phyloP scores from a whole-genome alignment of 2,113 vertebrate species.

The Tragelaphus imberbis region DNA sequence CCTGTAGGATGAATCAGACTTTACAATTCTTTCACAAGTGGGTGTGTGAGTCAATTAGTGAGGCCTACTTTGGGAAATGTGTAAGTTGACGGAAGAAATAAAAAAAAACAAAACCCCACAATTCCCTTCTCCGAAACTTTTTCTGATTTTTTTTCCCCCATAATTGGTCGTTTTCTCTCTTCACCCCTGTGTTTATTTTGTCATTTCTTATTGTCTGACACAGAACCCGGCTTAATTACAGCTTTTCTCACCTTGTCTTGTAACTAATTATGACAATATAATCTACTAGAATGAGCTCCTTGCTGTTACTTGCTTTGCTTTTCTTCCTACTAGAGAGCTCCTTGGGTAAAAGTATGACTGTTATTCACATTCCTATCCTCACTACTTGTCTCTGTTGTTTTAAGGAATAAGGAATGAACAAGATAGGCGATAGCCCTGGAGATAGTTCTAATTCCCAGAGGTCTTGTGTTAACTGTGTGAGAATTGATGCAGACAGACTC shows the following conservation, averaged over 20 bases:
- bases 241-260: background rate
- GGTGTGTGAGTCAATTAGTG: constrained; percentile 7
- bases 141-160: background rate
- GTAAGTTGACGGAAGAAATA: background rate
- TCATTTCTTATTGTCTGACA: background rate
- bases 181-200: background rate
- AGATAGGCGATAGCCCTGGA: background rate
- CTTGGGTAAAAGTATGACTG: background rate
- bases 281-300: background rate
- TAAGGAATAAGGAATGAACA: background rate
- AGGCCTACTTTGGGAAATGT: background rate
- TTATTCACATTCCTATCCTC: background rate
- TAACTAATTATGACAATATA: background rate
- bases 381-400: background rate
- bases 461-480: background rate
- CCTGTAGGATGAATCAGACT: background rate
- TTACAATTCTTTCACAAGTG: background rate
- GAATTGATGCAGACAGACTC: background rate
- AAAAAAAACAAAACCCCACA: background rate
- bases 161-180: background rate
- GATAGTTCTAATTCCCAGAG: background rate
- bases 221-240: background rate
- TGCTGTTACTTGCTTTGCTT: background rate
- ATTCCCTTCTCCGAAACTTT: background rate
- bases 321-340: background rate